Evolutionary conservation across 2,113 vertebrate species (phyloP).

Genomic region (Ochotona princeps): DNA sequence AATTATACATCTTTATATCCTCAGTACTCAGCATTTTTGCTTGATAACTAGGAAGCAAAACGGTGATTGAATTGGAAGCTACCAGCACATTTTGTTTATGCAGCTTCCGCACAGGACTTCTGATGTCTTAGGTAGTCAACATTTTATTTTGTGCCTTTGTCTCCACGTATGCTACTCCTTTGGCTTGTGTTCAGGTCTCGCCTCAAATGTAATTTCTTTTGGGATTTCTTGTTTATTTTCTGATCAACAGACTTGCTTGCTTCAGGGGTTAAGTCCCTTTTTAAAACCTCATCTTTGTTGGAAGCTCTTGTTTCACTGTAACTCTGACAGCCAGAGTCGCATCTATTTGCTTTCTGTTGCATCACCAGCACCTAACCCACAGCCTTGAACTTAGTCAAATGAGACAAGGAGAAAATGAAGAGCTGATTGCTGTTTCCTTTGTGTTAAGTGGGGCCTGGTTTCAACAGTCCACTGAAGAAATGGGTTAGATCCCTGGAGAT

Average conservation of each 20-base stretch:
- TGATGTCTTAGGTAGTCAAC: not conserved
- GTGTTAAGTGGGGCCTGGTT: conserved; percentile 10
- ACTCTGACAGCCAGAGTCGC: not conserved
- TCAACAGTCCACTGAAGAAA: conserved; percentile 24
- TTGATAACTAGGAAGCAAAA: not conserved
- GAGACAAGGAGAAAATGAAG: not conserved
- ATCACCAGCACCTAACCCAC: not conserved
- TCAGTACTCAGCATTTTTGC: not conserved
- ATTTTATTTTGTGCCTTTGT: not conserved
- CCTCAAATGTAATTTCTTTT: not conserved
- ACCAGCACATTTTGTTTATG: not conserved
- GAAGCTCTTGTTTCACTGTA: not conserved
- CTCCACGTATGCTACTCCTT: not conserved
- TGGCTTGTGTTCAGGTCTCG: not conserved
- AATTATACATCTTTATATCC: not conserved
- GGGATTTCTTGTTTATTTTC: not conserved
- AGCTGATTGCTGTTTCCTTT: too few species aligned
- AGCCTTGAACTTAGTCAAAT: not conserved
- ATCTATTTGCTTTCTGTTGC: not conserved
- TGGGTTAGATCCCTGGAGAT: conserved; percentile 20
- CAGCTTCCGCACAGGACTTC: not conserved
- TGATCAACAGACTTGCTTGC: not conserved
- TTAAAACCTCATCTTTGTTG: not conserved
- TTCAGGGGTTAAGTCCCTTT: not conserved
- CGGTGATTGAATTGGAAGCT: not conserved